A percentile compares a stretch with the other conserved stretches of the same genome.
phyloP scores from a whole-genome alignment of 2,113 vertebrate genomes.

The Neodon shergylaensis region DNA sequence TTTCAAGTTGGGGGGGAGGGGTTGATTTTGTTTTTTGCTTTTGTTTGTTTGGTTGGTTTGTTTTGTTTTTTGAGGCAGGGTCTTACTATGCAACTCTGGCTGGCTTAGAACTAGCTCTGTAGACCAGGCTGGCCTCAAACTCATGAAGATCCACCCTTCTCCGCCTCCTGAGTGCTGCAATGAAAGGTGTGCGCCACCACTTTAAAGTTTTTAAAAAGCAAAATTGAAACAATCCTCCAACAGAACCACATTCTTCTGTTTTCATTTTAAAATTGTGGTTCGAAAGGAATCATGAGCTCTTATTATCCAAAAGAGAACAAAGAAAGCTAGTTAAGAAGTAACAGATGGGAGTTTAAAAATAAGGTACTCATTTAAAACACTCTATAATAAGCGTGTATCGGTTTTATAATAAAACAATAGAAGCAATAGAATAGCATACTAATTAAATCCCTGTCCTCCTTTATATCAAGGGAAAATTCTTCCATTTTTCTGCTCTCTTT shows the following conservation, averaged over 20 bases:
- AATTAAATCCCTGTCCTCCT: constrained; percentile 49
- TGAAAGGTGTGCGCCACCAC: neutral
- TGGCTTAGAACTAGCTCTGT: neutral
- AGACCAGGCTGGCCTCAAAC: neutral
- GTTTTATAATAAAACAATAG: constrained; percentile 51
- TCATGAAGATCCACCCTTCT: neutral
- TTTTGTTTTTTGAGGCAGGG: neutral
- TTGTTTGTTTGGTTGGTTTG: neutral
- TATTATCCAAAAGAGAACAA: constrained; percentile 20
- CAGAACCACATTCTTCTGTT: neutral
- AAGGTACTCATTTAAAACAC: constrained; percentile 54
- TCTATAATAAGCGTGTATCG: constrained; percentile 59
- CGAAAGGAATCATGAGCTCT: constrained; percentile 43
- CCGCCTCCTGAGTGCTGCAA: neutral
- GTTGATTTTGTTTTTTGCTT: neutral
- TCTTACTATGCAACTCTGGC: neutral
- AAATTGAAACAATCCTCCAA: constrained; percentile 16
- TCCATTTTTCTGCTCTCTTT: neutral
- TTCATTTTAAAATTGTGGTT: constrained; percentile 58
- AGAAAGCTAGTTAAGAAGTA: constrained; percentile 57
- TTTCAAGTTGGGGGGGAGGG: neutral
- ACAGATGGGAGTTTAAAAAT: constrained; percentile 70
- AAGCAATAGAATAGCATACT: neutral
- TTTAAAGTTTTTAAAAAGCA: neutral
- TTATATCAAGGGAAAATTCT: neutral